These are phyloP conservation scores for Capreolus pygargus DNA, from an alignment of 2,113 vertebrate species.

Conservation along the genomic window DNA sequence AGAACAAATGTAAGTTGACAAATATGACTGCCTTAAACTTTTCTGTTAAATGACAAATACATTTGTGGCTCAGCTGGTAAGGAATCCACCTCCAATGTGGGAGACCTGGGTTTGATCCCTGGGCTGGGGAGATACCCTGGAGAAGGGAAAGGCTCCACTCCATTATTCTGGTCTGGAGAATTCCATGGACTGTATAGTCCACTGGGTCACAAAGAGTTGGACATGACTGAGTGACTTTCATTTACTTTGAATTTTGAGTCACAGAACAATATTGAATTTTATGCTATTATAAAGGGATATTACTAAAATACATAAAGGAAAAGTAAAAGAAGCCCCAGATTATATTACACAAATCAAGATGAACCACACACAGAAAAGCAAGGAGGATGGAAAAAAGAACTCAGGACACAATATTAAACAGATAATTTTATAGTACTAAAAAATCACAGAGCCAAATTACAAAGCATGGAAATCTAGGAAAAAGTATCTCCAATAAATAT, in stretches of 20 bases:
- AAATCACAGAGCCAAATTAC: background rate
- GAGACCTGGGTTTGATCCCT: background rate
- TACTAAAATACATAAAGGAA: background rate
- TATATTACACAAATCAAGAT: background rate
- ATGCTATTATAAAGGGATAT: background rate
- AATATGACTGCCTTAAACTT: background rate
- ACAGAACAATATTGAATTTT: background rate
- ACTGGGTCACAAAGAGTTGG: background rate
- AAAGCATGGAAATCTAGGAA: background rate
- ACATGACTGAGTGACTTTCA: background rate
- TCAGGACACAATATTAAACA: background rate
- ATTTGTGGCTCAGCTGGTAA: background rate
- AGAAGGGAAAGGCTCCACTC: background rate
- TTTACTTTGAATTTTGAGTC: background rate
- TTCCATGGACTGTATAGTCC: background rate
- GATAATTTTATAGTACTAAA: background rate
- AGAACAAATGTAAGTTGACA: background rate
- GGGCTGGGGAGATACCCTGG: background rate
- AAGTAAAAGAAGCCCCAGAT: background rate
- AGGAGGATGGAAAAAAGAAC: background rate
- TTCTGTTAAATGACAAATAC: background rate
- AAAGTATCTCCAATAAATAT: background rate
- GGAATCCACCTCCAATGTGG: background rate
- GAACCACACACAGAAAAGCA: background rate
- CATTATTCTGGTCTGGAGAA: background rate